Percentiles rank a stretch among this genome's conserved stretches.
These are phyloP conservation scores for Myxocyprinus asiaticus DNA, from an alignment of 2,113 vertebrate species.

Conservation along the genomic window DNA sequence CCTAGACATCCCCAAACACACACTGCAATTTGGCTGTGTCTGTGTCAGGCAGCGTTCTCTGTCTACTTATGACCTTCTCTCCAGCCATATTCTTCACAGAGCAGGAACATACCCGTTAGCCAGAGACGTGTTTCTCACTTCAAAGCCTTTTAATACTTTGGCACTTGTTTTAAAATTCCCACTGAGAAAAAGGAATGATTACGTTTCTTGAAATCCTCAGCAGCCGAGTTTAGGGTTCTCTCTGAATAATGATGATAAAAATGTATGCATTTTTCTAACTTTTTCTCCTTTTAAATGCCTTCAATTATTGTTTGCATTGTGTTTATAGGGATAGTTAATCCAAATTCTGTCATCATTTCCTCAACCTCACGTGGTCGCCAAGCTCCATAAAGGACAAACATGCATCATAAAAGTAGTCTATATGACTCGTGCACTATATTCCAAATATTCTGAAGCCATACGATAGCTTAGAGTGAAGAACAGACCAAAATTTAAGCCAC, in stretches of 20 bases:
- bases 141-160: slow-evolving; percentile 17
- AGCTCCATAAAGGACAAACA: too few species aligned
- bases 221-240: slow-evolving; percentile 25
- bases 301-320: background rate
- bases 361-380: too few species aligned
- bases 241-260: slow-evolving; percentile 9
- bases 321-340: too few species aligned
- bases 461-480: too few species aligned
- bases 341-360: too few species aligned
- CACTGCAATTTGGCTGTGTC: slow-evolving; percentile 22
- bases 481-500: too few species aligned
- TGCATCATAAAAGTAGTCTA: too few species aligned
- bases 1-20: slow-evolving; percentile 16
- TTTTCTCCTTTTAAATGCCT: background rate
- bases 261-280: slow-evolving; percentile 13
- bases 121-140: slow-evolving; percentile 5
- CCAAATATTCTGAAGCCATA: too few species aligned
- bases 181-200: slow-evolving; percentile 29
- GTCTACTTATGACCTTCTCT: slow-evolving; percentile 22
- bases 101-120: slow-evolving; percentile 8
- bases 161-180: slow-evolving; percentile 11
- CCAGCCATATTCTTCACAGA: slow-evolving; percentile 27
- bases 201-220: slow-evolving; percentile 35
- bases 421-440: too few species aligned
- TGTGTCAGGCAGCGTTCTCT: background rate